These are phyloP conservation scores for Leptinotarsa undecemlineata DNA, from an alignment of 1,140 invertebrate genomes.

Conservation along the genomic window DNA sequence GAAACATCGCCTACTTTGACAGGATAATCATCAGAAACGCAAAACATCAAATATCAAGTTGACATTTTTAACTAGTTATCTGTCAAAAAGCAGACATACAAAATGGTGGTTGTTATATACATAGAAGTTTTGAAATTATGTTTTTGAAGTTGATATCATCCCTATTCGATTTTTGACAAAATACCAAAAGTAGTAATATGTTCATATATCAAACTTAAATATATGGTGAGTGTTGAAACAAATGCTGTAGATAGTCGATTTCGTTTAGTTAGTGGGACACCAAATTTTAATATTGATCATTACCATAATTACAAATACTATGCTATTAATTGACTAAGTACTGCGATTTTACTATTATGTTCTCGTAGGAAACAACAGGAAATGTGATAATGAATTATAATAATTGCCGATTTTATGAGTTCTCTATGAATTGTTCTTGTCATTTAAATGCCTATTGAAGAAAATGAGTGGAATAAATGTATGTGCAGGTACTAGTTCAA, in stretches of 20 bases:
- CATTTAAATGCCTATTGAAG: background rate
- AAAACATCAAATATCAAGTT: conserved; percentile 5
- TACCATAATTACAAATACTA: conserved; percentile 11
- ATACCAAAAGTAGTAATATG: conserved; percentile 13
- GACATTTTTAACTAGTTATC: background rate
- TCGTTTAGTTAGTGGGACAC: conserved; percentile 18
- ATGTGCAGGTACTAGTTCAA: background rate
- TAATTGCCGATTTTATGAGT: background rate
- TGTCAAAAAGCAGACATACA: conserved; percentile 1
- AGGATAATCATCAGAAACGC: too few species aligned
- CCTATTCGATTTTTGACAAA: background rate
- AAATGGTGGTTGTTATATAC: conserved; percentile 28
- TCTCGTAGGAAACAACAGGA: background rate
- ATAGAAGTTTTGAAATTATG: conserved; percentile 23
- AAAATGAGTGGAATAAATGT: background rate
- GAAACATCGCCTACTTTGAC: too few species aligned
- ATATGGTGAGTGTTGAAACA: conserved; percentile 15
- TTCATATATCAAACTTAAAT: conserved; percentile 24
- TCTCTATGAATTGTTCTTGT: background rate
- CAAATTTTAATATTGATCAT: conserved; percentile 10
- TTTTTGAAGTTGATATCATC: conserved; percentile 20
- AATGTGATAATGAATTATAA: background rate
- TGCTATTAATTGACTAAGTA: background rate
- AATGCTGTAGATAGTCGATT: background rate
- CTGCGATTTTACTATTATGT: background rate